Evolutionary conservation across 2,888 invertebrate species (phyloP).

Genomic region (Drosophila mettleri): DNA sequence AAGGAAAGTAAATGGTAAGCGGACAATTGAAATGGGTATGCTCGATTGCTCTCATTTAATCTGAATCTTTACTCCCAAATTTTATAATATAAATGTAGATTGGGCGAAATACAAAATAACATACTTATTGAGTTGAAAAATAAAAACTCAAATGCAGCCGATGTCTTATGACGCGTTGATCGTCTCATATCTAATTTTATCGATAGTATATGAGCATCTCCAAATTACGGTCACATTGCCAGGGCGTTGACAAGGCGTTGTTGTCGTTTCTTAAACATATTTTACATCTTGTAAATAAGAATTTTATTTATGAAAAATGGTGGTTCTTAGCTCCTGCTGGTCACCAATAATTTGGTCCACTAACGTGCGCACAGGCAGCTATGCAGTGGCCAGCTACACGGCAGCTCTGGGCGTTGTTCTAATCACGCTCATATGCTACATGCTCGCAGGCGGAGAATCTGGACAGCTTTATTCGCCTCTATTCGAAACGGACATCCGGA

Average conservation of each 20-base stretch:
- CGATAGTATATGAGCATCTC: conserved; percentile 11
- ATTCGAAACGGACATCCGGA: conserved; percentile 93
- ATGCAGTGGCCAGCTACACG: conserved; percentile 92
- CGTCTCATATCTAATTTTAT: too few species aligned
- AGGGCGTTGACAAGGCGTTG: conserved; percentile 54
- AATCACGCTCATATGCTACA: conserved; percentile 90
- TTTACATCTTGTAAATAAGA: conserved; percentile 17
- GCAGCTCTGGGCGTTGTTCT: conserved; percentile 90
- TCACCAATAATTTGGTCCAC: conserved; percentile 95
- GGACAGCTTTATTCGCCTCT: conserved; percentile 94
- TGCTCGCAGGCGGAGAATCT: conserved; percentile 94
- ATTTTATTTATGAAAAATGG: conserved; percentile 86
- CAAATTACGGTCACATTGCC: conserved; percentile 36
- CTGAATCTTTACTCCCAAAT: too few species aligned
- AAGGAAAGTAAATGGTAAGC: too few species aligned
- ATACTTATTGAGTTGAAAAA: background rate
- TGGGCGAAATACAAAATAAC: background rate
- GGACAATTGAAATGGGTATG: background rate
- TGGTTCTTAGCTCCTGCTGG: conserved; percentile 92
- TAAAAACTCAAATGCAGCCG: background rate
- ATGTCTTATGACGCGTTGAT: too few species aligned
- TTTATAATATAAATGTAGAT: background rate
- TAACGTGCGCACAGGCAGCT: conserved; percentile 90
- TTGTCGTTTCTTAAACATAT: conserved; percentile 19
- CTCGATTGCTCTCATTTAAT: background rate